Conservation (phyloP, 2,113 vertebrate genomes). For the human (Homo sapiens) region DNA sequence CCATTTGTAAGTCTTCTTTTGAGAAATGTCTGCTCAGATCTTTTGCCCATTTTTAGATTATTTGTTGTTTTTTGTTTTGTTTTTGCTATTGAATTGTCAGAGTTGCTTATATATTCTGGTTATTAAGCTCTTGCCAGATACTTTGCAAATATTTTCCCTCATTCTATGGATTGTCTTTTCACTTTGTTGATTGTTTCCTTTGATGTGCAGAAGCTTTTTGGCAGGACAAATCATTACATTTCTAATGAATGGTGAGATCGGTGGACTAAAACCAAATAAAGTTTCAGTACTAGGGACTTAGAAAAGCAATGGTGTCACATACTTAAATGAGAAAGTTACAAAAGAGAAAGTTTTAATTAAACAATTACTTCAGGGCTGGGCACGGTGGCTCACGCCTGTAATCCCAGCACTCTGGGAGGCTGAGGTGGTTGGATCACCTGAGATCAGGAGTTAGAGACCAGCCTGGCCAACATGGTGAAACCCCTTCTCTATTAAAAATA, state of each 20-base stretch:
- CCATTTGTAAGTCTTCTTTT: background rate
- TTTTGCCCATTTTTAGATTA: background rate
- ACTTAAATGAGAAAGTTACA: background rate
- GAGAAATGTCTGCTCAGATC: background rate
- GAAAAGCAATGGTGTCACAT: background rate
- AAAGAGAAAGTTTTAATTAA: background rate
- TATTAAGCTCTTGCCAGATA: background rate
- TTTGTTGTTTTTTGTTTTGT: background rate
- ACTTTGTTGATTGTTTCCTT: background rate
- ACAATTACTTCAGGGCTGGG: background rate
- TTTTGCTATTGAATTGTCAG: background rate
- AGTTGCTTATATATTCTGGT: background rate
- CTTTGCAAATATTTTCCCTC: background rate
- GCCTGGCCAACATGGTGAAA: background rate
- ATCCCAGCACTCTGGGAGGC: background rate
- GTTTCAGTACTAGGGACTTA: background rate
- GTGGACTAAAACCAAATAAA: background rate
- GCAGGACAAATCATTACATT: background rate
- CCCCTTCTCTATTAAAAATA: background rate
- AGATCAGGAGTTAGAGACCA: background rate
- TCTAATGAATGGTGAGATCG: background rate
- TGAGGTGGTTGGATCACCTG: background rate
- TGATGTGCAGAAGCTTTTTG: background rate
- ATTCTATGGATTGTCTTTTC: background rate
- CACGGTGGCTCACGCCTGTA: background rate